Percentiles rank a stretch among this genome's conserved stretches.
Conservation (phyloP, 2,888 invertebrate genomes). For the Drosophila hamatofila region DNA sequence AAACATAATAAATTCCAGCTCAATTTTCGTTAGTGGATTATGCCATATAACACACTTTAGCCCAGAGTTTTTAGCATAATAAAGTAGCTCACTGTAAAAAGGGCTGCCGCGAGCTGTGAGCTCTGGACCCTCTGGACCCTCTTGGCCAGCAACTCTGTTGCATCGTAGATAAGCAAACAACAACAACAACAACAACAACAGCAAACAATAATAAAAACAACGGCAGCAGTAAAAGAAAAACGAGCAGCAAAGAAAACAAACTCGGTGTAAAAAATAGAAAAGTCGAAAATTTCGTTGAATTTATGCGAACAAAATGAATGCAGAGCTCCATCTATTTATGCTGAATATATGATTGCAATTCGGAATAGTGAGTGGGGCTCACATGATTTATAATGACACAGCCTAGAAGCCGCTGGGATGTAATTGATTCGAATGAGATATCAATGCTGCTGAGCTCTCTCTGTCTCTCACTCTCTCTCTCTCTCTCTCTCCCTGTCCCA, state of each 20-base stretch:
- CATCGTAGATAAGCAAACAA: constrained; percentile 59
- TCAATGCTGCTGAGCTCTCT: constrained; percentile 3
- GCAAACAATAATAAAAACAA: background rate
- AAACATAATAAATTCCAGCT: constrained; percentile 78
- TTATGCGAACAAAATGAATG: constrained; percentile 34
- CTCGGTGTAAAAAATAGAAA: constrained; percentile 4
- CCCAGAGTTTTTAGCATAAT: constrained; percentile 75
- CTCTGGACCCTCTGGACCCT: background rate
- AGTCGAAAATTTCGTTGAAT: constrained; percentile 41
- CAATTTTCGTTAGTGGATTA: constrained; percentile 80
- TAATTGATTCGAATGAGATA: constrained; percentile 41
- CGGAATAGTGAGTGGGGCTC: constrained; percentile 8
- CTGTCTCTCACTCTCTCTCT: no score
- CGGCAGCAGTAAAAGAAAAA: constrained; percentile 8
- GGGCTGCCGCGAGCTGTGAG: constrained; percentile 36
- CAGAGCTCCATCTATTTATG: constrained; percentile 45
- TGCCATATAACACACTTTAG: constrained; percentile 78
- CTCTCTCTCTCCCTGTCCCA: background rate
- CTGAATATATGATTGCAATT: constrained; percentile 52
- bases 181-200: constrained; percentile 9
- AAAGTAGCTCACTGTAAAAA: constrained; percentile 69
- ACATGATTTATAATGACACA: constrained; percentile 47
- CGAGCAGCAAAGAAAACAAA: background rate
- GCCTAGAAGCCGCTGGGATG: constrained; percentile 12
- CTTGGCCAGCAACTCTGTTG: background rate